Evolutionary conservation across 2,113 vertebrate genomes (phyloP).

Genomic region (Dendropsophus ebraccatus): DNA sequence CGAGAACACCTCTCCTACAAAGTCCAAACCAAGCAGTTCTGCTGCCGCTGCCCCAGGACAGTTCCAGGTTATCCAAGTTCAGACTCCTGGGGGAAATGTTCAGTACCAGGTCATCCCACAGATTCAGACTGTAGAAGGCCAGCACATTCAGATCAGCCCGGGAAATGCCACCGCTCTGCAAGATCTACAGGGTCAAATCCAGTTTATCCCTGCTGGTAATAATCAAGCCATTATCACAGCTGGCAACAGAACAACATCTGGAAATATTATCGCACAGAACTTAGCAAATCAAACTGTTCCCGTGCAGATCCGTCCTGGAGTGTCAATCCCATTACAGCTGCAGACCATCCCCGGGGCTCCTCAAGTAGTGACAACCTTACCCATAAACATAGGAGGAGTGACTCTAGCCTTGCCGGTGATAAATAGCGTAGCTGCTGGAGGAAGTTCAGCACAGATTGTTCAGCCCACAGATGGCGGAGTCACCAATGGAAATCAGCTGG

Average conservation of each 20-base stretch:
- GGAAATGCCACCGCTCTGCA: conserved; percentile 81
- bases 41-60: conserved; percentile 75
- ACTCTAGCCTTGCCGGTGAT: conserved; percentile 95
- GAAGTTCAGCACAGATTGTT: conserved; percentile 84
- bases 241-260: conserved; percentile 78
- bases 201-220: conserved; percentile 90
- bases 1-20: conserved; percentile 81
- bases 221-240: conserved; percentile 89
- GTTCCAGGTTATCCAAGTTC: conserved; percentile 95
- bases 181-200: conserved; percentile 89
- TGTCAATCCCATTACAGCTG: conserved; percentile 94
- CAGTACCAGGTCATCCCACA: conserved; percentile 99
- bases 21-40: conserved; percentile 78
- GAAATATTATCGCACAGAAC: conserved; percentile 86
- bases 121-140: conserved; percentile 92
- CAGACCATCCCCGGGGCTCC: conserved; percentile 92
- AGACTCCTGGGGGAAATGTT: conserved; percentile 86
- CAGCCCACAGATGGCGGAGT: conserved; percentile 87
- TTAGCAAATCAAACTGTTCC: conserved; percentile 90
- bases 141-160: conserved; percentile 93
- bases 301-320: conserved; percentile 91
- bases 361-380: conserved; percentile 92
- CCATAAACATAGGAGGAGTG: conserved; percentile 96
- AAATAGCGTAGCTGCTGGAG: conserved; percentile 85
- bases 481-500: conserved; percentile 88